These are phyloP conservation scores for Prionace glauca DNA, from an alignment of 2,797 vertebrate species.

Conservation along the genomic window DNA sequence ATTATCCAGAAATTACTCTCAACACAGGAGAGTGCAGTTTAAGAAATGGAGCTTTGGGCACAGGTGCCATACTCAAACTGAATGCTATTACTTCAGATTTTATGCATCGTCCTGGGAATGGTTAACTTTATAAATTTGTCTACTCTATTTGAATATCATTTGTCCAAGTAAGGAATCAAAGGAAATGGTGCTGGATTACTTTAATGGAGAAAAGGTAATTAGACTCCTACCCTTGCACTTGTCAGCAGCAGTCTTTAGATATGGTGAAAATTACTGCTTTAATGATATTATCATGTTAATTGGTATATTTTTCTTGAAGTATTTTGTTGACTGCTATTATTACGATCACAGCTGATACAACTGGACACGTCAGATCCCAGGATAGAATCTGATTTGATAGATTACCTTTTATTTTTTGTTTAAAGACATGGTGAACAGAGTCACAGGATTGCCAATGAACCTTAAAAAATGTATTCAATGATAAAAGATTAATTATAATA, in stretches of 20 bases:
- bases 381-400: too few species aligned
- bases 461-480: too few species aligned
- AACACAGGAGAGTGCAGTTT: not conserved
- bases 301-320: not conserved
- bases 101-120: not conserved
- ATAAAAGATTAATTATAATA: too few species aligned
- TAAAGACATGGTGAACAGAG: too few species aligned
- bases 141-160: not conserved
- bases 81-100: conserved; percentile 5
- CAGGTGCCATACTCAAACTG: not conserved
- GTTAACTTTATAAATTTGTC: not conserved
- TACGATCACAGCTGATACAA: too few species aligned
- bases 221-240: not conserved
- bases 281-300: not conserved
- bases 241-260: not conserved
- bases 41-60: not conserved
- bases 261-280: not conserved
- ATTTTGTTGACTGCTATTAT: not conserved
- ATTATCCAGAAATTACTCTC: conserved; percentile 26
- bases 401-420: too few species aligned
- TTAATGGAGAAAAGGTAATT: conserved; percentile 11
- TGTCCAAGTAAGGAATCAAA: conserved; percentile 24
- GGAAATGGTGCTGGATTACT: not conserved
- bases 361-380: too few species aligned
- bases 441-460: too few species aligned